phyloP scores from a whole-genome alignment of 2,113 vertebrate genomes.

The Benitochromis conjunctus region DNA sequence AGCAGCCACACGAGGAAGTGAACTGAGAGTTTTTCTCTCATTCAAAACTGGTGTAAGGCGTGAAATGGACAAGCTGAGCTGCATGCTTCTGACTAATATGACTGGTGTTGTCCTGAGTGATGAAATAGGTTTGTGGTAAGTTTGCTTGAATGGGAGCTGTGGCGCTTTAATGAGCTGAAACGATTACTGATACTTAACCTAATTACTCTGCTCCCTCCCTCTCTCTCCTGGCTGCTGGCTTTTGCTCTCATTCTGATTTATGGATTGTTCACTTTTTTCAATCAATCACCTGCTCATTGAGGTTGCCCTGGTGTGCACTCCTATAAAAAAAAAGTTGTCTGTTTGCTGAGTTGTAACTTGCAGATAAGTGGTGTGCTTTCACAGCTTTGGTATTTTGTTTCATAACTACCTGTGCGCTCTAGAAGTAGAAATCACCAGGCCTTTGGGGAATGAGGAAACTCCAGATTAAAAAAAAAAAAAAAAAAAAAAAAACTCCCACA shows the following conservation, averaged over 20 bases:
- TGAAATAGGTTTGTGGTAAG: constrained; percentile 10
- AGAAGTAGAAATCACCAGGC: neutral
- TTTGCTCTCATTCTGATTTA: constrained; percentile 51
- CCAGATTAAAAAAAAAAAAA: neutral
- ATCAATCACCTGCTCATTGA: constrained; percentile 28
- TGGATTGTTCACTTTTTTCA: constrained; percentile 24
- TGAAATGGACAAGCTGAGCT: neutral
- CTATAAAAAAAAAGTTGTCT: neutral
- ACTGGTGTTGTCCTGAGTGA: neutral
- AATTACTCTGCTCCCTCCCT: constrained; percentile 62
- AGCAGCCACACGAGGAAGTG: neutral
- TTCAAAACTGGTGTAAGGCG: neutral
- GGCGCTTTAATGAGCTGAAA: constrained; percentile 66
- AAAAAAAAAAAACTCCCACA: neutral
- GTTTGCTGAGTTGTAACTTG: neutral
- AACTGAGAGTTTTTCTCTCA: neutral
- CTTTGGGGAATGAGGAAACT: neutral
- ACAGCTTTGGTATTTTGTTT: neutral
- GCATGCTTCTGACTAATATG: neutral
- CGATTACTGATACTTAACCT: constrained; percentile 77
- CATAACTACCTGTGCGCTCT: neutral
- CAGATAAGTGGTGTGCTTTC: neutral
- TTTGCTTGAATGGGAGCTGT: constrained; percentile 55
- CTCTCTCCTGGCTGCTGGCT: constrained; percentile 43
- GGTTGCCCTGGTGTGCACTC: neutral